Base-by-base conservation (phyloP, 2,797 vertebrate species). In the Leptoclinus maculatus region DNA sequence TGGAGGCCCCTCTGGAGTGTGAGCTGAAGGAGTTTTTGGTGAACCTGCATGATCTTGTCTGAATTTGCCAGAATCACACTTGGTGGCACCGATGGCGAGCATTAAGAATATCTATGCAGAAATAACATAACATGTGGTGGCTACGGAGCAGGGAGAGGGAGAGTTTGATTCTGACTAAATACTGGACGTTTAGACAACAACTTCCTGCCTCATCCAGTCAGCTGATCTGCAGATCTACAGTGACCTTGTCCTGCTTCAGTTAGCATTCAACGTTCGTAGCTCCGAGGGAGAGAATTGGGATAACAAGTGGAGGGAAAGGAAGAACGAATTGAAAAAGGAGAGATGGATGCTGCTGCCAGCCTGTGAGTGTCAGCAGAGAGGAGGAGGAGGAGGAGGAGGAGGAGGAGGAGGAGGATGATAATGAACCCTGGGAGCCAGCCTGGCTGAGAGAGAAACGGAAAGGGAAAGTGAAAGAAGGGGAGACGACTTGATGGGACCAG, bases 401-500 rank as follows among this genome's bases (percentile, higher is more conserved):
- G 32, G 25, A 32, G 59, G 71, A n/a, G n/a, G n/a, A n/a, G n/a
- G n/a, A n/a, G n/a, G n/a, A n/a, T n/a, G 23, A 51, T 38, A 29
- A 32, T 45, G 32, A 51, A 12, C 27, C n/a, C 60, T 56, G 69
- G 60, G 76, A 82, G 79, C 59, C 41, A 7, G 67, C 11, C 7
- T 13, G 29, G 19, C 49, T 60, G 62, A 69, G 63, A 32, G 34
- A 74, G 65, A 65, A 71, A 56, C 3, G 2, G 66, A 80, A 59
- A 79, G 49, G 12, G 64, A 71, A 80, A 76, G 67, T 25, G 70
- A 80, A 82, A 88, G 41, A 67, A 19, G 19, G 25, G 13, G 45
- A 12, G 17, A 45, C 16, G 32, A 62, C 29, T 39, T 36, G 65
- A 69, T 25, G 21, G 19, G 29, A 32, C 29, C 11, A 45, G 14